Evolutionary conservation across 2,113 vertebrate species (phyloP).

Genomic region (Herpetotheres cachinnans): DNA sequence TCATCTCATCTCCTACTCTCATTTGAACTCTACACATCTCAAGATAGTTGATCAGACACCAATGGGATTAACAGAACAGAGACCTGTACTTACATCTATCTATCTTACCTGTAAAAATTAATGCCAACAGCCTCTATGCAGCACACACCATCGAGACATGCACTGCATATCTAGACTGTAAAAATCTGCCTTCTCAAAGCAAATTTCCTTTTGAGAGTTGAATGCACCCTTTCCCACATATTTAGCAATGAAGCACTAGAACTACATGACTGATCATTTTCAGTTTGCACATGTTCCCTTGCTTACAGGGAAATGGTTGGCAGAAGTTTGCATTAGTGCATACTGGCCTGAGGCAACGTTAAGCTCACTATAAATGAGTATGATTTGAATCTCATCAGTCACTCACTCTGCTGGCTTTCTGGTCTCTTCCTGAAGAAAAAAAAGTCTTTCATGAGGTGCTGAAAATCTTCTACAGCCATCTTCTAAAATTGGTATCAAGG

Average conservation of each 20-base stretch:
- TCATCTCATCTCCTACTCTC: neutral
- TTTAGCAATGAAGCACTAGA: neutral
- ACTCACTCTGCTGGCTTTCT: neutral
- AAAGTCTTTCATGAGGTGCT: neutral
- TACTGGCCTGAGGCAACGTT: neutral
- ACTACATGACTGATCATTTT: neutral
- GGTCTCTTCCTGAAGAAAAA: neutral
- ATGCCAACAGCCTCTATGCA: neutral
- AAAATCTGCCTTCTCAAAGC: neutral
- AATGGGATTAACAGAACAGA: neutral
- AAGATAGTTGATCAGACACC: neutral
- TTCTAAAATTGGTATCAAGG: neutral
- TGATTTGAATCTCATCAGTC: neutral
- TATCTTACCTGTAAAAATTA: neutral
- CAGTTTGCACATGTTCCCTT: neutral
- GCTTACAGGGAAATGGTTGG: neutral
- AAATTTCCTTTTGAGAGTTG: neutral
- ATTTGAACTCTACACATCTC: neutral
- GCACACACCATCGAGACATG: neutral
- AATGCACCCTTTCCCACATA: neutral
- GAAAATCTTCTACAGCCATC: neutral
- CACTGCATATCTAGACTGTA: neutral
- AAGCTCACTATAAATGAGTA: neutral
- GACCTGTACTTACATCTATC: neutral
- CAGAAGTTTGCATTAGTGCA: neutral